Base-by-base conservation (phyloP, 2,797 vertebrate species). In the Lacerta bilineata region DNA sequence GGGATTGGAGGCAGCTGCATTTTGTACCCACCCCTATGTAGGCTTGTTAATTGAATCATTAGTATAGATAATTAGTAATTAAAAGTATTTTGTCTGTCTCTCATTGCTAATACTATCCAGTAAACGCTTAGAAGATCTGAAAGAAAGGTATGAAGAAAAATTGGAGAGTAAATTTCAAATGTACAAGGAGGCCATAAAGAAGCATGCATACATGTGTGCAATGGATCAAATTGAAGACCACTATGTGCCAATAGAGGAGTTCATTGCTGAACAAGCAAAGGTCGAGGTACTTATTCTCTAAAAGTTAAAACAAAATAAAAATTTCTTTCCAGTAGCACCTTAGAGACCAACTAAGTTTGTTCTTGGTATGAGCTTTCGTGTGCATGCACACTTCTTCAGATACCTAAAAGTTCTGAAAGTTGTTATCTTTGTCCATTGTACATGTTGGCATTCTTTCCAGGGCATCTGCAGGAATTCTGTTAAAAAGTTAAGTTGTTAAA, bases 121-220 rank as follows among this genome's bases (percentile, higher is more conserved):
- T 94, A 97, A 95, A 68, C 97, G 98, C 94, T 94, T 98, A 39
- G 98, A 97, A 64, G 97, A 98, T 88, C 91, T 98, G 90, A 98
- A 98, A 95, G 98, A 98, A 93, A 96, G 95, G 83, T 98, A 98
- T 20, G 97, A 98, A 85, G 98, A 98, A 80, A 98, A 98, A 91
- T 93, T 99, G 80, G 98, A 98, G 94, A 98, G 97, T 94, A 98
- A 98, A 0, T 98, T 99, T 94, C 98, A 98, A 88, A 97, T 99
- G 97, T 99, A 98, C 94, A 98, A 98, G 93, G 98, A 98, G 1
- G 98, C 97, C 0, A 97, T 99, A 89, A 98, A 98, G 93, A 98
- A 98, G 84, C 98, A 98, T 1, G 98, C 98, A 0, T 98, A 98
- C 90, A 92, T 98, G 94, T 96, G 97, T 75, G 98, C 98, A 5